Conservation (phyloP, 92 coral and sea anemone species). For the Porites lobata region DNA sequence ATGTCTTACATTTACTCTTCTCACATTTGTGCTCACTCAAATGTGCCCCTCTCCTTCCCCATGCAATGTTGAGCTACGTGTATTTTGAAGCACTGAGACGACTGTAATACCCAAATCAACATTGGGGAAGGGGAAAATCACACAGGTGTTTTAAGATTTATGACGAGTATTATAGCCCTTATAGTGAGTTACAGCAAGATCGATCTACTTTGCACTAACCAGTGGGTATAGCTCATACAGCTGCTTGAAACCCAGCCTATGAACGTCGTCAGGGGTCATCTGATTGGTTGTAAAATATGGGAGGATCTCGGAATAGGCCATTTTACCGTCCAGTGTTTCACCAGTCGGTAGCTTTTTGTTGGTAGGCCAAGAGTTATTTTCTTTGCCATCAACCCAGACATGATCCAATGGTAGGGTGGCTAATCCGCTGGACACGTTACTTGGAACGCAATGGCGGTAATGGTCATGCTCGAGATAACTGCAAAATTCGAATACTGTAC, state of each 20-base stretch:
- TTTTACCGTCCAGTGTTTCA: conserved; percentile 68
- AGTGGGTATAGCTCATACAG: conserved; percentile 75
- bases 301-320: conserved; percentile 77
- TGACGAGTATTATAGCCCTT: too few species aligned
- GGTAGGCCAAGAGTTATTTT: conserved; percentile 72
- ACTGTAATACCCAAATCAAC: too few species aligned
- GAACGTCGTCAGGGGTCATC: conserved; percentile 79
- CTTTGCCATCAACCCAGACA: conserved; percentile 80
- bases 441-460: conserved; percentile 87
- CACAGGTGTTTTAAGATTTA: neutral
- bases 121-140: neutral
- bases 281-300: conserved; percentile 88
- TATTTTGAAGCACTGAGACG: too few species aligned
- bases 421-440: conserved; percentile 87
- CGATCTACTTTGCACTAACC: conserved; percentile 43
- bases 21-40: too few species aligned
- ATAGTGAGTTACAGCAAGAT: neutral
- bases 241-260: conserved; percentile 76
- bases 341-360: conserved; percentile 88
- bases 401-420: conserved; percentile 80
- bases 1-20: too few species aligned
- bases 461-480: conserved; percentile 88
- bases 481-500: too few species aligned
- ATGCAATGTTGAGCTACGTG: too few species aligned
- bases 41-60: too few species aligned